Conservation (phyloP, 1,140 invertebrate species). For the Carposina sasakii region DNA sequence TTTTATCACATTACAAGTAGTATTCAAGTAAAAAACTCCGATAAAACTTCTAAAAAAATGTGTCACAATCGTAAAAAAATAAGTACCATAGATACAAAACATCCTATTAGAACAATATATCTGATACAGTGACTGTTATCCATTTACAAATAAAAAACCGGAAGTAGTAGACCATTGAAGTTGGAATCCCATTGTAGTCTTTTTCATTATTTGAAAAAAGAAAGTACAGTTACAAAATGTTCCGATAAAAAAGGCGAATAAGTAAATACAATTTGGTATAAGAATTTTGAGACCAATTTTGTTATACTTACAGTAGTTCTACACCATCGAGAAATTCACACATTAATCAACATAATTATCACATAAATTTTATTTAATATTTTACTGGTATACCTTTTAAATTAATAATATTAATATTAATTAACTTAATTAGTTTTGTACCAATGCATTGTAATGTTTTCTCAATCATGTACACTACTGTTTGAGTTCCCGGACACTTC, state of each 20-base stretch:
- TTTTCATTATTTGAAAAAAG: conserved; percentile 20
- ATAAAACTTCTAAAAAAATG: conserved; percentile 61
- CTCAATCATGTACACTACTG: too few species aligned
- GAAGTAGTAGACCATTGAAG: conserved; percentile 47
- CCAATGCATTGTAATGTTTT: too few species aligned
- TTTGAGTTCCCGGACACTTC: conserved; percentile 7
- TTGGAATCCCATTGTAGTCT: conserved; percentile 28
- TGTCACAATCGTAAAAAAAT: conserved; percentile 1
- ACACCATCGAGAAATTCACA: too few species aligned
- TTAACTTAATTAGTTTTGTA: too few species aligned
- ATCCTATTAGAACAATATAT: conserved; percentile 21
- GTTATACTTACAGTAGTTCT: too few species aligned
- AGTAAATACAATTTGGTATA: conserved; percentile 25
- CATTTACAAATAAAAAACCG: conserved; percentile 32
- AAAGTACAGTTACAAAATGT: neutral
- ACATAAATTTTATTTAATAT: too few species aligned
- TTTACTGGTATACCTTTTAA: too few species aligned
- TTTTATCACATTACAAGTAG: conserved; percentile 61
- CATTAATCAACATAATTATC: too few species aligned
- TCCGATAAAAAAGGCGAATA: conserved; percentile 8
- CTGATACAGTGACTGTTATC: conserved; percentile 29
- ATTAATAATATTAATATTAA: too few species aligned
- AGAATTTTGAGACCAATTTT: conserved; percentile 42
- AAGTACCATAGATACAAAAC: conserved; percentile 14
- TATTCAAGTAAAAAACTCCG: conserved; percentile 67